Conservation (phyloP, 2,888 invertebrate species). For the Phengaris alcon region DNA sequence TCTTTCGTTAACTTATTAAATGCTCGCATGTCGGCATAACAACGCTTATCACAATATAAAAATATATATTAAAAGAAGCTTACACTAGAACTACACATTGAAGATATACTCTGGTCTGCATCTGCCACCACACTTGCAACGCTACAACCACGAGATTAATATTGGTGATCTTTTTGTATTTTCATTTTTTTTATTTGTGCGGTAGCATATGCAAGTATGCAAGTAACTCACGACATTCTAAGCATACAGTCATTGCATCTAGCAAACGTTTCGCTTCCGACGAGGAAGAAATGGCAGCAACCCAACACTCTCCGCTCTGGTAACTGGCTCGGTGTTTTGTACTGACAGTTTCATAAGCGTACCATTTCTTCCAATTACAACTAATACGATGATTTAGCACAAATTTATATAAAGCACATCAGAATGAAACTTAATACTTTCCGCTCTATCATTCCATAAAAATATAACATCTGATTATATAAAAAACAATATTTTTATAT, state of each 20-base stretch:
- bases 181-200: constrained; percentile 68
- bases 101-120: constrained; percentile 74
- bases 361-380: constrained; percentile 57
- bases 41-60: constrained; percentile 79
- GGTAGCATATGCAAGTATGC: constrained; percentile 74
- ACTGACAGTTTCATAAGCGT: constrained; percentile 53
- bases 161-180: constrained; percentile 57
- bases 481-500: constrained; percentile 24
- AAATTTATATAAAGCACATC: constrained; percentile 30
- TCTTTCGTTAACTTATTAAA: constrained; percentile 73
- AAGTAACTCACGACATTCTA: constrained; percentile 69
- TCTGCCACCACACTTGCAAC: constrained; percentile 73
- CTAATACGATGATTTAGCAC: constrained; percentile 40
- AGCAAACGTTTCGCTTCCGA: constrained; percentile 49
- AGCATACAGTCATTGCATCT: constrained; percentile 64
- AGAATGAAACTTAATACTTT: constrained; percentile 57
- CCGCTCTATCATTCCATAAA: constrained; percentile 71
- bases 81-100: constrained; percentile 74
- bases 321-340: constrained; percentile 74
- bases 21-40: constrained; percentile 76
- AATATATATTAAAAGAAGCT: constrained; percentile 77
- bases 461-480: constrained; percentile 51
- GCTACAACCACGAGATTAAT: constrained; percentile 50
- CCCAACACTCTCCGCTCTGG: constrained; percentile 49
- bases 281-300: constrained; percentile 57